Base-by-base conservation (phyloP, 2,113 vertebrate genomes). In the Spilogale gracilis region DNA sequence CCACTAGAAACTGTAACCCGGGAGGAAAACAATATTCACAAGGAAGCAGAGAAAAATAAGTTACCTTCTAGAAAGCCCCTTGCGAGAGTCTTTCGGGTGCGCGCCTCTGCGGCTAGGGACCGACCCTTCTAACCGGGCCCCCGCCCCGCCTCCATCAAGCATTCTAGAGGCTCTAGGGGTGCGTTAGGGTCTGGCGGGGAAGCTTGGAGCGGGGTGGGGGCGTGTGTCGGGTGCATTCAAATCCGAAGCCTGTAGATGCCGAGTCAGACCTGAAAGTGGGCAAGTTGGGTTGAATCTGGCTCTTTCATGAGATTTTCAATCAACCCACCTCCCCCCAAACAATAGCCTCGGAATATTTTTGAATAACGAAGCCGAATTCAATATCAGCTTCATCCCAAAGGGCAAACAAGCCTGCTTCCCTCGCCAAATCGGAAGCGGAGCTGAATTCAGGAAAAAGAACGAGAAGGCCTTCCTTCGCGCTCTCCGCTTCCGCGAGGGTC, bases 321-420 rank as follows among this genome's bases (percentile, higher is more conserved):
- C 63, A 71, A 86, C 82, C 80, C 91, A 65, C 74, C 20, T 92
- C 85, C 45, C 78, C n/a, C 11, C 50, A 95, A 96, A 97, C 89
- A 96, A 96, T 91, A 69, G 96, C 83, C 60, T 71, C 30, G 56
- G 79, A 50, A 65, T 96, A 74, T 95, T 93, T 97, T 83, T 56
- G 13, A 96, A 94, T 92, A 48, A 80, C 1, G 50, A 87, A 80
- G 45, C 79, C 69, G 79, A 87, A 95, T 95, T 74, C 48, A 23
- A 2, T 14, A 58, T 45, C 80, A 16, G 96, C 81, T 78, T 84
- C 71, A 91, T 89, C 52, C 85, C 30, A 56, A 78, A 43, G 74
- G 13, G 52, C 95, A 61, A 88, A 73, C 80, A 67, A 82, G 85
- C 91, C 89, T 76, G 79, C 73, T 58, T 81, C 50, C 43, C 38